A percentile compares a stretch with the other conserved stretches of the same genome.
These are phyloP conservation scores for Microctenopoma steveboyesi DNA, from an alignment of 2,797 vertebrate species.

Conservation along the genomic window DNA sequence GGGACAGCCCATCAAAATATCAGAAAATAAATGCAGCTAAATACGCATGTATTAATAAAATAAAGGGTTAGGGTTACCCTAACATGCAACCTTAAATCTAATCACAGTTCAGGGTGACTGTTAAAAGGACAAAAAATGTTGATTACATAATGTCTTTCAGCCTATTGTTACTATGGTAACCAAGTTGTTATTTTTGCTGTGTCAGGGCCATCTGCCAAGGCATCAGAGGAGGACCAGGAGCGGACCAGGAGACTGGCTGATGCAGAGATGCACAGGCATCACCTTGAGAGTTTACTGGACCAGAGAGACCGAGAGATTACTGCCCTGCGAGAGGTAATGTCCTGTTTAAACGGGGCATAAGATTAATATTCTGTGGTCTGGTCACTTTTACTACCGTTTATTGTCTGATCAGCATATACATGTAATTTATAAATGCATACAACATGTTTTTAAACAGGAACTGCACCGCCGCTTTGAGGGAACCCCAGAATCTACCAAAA, in stretches of 20 bases:
- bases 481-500: constrained; percentile 96
- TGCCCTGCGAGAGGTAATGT: constrained; percentile 91
- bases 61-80: neutral
- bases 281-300: constrained; percentile 94
- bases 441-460: constrained; percentile 81
- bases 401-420: neutral
- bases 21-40: neutral
- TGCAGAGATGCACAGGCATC: constrained; percentile 97
- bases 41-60: neutral
- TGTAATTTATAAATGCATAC: neutral
- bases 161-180: neutral
- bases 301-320: constrained; percentile 89
- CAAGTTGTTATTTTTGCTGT: constrained; percentile 16
- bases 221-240: constrained; percentile 96
- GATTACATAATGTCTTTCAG: neutral
- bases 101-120: neutral
- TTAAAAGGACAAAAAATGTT: neutral
- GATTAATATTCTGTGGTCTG: neutral
- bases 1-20: neutral
- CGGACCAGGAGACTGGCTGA: constrained; percentile 94
- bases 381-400: neutral
- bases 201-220: constrained; percentile 91
- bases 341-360: neutral
- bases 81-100: neutral
- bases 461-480: constrained; percentile 96